Percentiles rank a stretch among this genome's conserved stretches.
Conservation (phyloP, 2,797 vertebrate genomes). For the Microctenopoma steveboyesi region DNA sequence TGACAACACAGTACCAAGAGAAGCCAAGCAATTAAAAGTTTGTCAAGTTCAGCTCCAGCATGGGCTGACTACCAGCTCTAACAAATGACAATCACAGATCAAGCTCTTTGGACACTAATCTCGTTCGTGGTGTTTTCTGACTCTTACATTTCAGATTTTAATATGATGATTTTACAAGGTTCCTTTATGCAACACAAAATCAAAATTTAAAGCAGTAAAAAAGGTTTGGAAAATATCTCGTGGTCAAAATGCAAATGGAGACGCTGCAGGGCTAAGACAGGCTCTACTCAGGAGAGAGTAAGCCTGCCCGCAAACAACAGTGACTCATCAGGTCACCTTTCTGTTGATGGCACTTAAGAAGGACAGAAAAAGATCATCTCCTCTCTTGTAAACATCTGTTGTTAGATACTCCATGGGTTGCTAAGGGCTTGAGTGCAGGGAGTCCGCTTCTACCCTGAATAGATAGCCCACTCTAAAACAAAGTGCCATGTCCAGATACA, state of each 20-base stretch:
- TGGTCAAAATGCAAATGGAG: constrained; percentile 27
- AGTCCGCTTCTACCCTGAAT: constrained; percentile 58
- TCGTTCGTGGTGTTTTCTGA: constrained; percentile 40
- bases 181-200: constrained; percentile 11
- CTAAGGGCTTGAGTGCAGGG: constrained; percentile 74
- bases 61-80: constrained; percentile 40
- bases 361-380: constrained; percentile 75
- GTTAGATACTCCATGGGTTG: constrained; percentile 74
- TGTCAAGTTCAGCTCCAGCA: constrained; percentile 37
- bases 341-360: constrained; percentile 72
- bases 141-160: background rate
- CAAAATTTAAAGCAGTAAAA: constrained; percentile 37
- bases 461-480: constrained; percentile 70
- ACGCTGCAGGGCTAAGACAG: constrained; percentile 7
- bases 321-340: constrained; percentile 74
- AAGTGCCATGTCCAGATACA: constrained; percentile 62
- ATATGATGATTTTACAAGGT: constrained; percentile 31
- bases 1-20: constrained; percentile 45
- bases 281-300: constrained; percentile 18
- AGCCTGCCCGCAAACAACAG: constrained; percentile 41
- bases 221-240: constrained; percentile 26
- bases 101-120: constrained; percentile 40
- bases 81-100: constrained; percentile 62
- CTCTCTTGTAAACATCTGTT: constrained; percentile 72
- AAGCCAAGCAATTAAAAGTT: constrained; percentile 72